A percentile compares a stretch with the other conserved stretches of the same genome.
Evolutionary conservation across 2,797 vertebrate species (phyloP).

Genomic region (Platalea minor): DNA sequence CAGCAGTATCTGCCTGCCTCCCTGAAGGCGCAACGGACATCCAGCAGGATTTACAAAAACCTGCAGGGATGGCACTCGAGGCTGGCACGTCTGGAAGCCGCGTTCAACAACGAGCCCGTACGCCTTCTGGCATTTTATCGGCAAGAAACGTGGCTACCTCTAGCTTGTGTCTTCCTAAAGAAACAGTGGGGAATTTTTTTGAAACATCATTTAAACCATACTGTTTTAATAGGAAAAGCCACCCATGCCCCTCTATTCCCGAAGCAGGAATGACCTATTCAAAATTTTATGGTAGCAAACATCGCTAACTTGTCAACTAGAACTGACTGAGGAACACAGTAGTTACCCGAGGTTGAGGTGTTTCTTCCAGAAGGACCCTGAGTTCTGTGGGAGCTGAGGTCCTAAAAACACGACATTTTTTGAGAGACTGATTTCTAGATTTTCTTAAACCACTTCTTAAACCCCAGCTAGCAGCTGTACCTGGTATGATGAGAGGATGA

Average conservation of each 20-base stretch:
- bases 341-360: background rate
- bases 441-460: background rate
- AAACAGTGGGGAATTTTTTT: rapidly evolving
- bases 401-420: background rate
- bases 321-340: background rate
- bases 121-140: background rate
- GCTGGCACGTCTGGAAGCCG: background rate
- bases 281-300: background rate
- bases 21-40: background rate
- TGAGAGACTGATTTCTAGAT: background rate
- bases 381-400: background rate
- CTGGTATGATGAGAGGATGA: background rate
- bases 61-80: background rate
- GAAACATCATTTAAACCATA: background rate
- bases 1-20: background rate
- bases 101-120: rapidly evolving
- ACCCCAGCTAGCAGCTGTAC: background rate
- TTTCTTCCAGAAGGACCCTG: background rate
- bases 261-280: background rate
- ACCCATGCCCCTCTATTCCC: background rate
- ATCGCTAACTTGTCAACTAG: background rate
- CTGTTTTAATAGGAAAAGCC: background rate
- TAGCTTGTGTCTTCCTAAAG: background rate
- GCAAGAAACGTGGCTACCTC: background rate
- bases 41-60: background rate